Evolutionary conservation across 2,888 invertebrate genomes (phyloP).

Genomic region (Hedychridium roseum): DNA sequence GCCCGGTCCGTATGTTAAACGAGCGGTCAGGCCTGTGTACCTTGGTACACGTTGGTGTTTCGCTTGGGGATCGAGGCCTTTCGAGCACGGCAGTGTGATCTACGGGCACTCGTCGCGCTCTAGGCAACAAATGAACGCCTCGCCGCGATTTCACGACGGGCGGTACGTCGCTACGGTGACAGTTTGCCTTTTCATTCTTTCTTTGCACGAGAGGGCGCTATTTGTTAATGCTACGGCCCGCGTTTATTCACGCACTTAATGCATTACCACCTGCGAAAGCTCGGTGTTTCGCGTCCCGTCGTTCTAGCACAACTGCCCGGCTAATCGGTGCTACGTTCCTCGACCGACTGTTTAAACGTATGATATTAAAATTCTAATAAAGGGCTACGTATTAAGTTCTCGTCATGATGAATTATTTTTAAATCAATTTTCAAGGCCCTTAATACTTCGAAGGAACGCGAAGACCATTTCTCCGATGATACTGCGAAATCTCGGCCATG

Average conservation of each 20-base stretch:
- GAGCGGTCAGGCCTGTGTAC: constrained; percentile 5
- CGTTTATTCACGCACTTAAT: no score
- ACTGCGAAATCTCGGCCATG: constrained; percentile 34
- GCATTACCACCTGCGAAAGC: no score
- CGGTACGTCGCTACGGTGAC: constrained; percentile 28
- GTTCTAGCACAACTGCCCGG: no score
- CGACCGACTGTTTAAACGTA: no score
- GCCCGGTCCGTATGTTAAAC: constrained; percentile 21
- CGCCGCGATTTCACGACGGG: constrained; percentile 37
- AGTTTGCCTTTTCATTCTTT: constrained; percentile 36
- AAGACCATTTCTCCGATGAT: constrained; percentile 27
- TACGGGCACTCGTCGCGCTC: constrained; percentile 48
- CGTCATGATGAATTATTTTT: no score
- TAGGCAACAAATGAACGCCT: constrained; percentile 34
- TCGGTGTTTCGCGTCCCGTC: no score
- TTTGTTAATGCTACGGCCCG: constrained; percentile 20
- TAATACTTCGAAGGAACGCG: constrained; percentile 17
- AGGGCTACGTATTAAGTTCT: no score
- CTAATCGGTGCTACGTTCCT: no score
- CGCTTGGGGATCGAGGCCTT: constrained; percentile 36
- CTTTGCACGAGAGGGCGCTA: constrained; percentile 24
- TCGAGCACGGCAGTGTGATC: constrained; percentile 40
- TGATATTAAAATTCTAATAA: no score
- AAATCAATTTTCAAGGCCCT: no score
- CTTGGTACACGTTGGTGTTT: constrained; percentile 6